Evolutionary conservation across 2,113 vertebrate genomes (phyloP).

Genomic region (Macrotis lagotis): DNA sequence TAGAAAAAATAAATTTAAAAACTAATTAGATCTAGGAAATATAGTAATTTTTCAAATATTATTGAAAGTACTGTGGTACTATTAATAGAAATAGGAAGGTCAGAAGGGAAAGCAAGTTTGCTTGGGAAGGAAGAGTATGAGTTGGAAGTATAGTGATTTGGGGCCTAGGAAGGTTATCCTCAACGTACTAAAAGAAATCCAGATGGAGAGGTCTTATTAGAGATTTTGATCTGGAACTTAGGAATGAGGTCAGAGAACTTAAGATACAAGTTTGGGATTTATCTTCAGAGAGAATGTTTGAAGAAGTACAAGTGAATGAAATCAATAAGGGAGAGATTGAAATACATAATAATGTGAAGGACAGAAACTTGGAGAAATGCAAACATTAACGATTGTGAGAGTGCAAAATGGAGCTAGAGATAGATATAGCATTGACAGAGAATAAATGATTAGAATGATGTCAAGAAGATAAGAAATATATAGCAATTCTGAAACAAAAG

Average conservation of each 20-base stretch:
- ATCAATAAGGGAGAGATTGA: background rate
- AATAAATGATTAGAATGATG: background rate
- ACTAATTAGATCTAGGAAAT: background rate
- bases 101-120: background rate
- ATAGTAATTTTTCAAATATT: background rate
- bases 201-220: background rate
- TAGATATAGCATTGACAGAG: background rate
- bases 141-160: background rate
- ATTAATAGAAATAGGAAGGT: background rate
- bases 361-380: background rate
- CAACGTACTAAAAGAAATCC: background rate
- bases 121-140: background rate
- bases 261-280: background rate
- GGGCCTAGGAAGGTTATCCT: background rate
- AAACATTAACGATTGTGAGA: background rate
- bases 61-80: background rate
- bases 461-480: background rate
- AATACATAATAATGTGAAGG: background rate
- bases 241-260: background rate
- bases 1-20: background rate
- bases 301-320: background rate
- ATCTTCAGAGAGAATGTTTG: background rate
- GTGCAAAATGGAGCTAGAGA: too few relatives aligned
- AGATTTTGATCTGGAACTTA: background rate
- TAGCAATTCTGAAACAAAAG: background rate